Conservation (phyloP, 2,797 vertebrate genomes). For the Sphenodon punctatus region DNA sequence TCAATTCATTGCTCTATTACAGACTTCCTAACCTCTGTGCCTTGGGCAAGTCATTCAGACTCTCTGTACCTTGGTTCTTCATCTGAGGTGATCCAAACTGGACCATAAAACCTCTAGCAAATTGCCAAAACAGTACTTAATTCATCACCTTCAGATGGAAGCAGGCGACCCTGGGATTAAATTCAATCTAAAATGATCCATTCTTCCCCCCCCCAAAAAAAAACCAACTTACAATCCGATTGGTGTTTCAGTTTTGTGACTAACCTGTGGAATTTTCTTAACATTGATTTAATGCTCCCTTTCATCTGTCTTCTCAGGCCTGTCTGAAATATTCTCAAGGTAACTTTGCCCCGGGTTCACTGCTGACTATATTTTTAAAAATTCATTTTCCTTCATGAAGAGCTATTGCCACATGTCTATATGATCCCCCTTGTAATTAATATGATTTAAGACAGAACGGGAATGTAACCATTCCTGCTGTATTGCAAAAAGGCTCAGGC, state of each 20-base stretch:
- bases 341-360: neutral
- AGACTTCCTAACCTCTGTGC: too few relatives aligned
- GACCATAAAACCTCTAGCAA: constrained; percentile 7
- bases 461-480: neutral
- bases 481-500: neutral
- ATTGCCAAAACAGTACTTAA: neutral
- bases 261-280: rapidly evolving
- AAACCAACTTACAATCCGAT: rapidly evolving
- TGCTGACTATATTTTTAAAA: neutral
- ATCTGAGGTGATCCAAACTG: too few relatives aligned
- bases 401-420: neutral
- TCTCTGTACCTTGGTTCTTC: too few relatives aligned
- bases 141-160: neutral
- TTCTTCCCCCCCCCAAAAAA: rapidly evolving
- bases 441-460: neutral
- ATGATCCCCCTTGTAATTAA: neutral
- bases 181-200: neutral
- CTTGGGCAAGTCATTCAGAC: too few relatives aligned
- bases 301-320: neutral
- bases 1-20: too few relatives aligned
- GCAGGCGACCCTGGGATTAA: neutral
- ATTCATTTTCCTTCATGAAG: neutral
- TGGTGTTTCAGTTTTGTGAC: neutral
- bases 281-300: neutral
- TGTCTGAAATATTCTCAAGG: neutral